Percentiles rank a stretch among this genome's conserved stretches.
phyloP scores from a whole-genome alignment of 2,113 vertebrate genomes.

The Prionailurus bengalensis region DNA sequence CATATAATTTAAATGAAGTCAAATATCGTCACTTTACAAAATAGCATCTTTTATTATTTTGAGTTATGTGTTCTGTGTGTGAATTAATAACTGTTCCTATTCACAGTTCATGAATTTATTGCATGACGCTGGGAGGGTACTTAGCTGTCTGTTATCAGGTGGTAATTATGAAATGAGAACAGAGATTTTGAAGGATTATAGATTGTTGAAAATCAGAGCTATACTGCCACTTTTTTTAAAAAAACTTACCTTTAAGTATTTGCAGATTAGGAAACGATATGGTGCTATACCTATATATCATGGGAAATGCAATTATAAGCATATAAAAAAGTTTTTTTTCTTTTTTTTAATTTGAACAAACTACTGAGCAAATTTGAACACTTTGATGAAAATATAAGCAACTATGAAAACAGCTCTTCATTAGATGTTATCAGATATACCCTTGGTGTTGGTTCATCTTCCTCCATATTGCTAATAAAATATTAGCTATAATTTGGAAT shows the following conservation, averaged over 20 bases:
- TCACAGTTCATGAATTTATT: constrained; percentile 7
- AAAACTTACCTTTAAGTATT: background rate
- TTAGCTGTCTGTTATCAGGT: background rate
- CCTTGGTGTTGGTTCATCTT: background rate
- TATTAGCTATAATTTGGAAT: constrained; percentile 13
- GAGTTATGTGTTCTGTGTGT: background rate
- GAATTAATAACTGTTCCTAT: background rate
- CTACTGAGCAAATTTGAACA: background rate
- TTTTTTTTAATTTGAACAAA: constrained; percentile 58
- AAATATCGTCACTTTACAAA: constrained; percentile 40
- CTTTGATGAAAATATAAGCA: constrained; percentile 26
- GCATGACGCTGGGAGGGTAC: background rate
- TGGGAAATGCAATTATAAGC: constrained; percentile 31
- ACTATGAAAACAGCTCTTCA: background rate
- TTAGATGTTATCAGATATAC: background rate
- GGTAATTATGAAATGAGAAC: background rate
- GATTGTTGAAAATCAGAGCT: background rate
- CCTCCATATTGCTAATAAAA: background rate
- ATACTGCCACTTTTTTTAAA: background rate
- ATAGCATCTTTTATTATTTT: background rate
- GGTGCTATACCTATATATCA: background rate
- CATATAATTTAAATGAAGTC: constrained; percentile 35
- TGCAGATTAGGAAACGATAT: constrained; percentile 20
- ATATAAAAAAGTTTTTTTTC: background rate
- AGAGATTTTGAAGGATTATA: constrained; percentile 25